phyloP scores from a whole-genome alignment of 2,888 invertebrate genomes.

The Argyresthia albistria region DNA sequence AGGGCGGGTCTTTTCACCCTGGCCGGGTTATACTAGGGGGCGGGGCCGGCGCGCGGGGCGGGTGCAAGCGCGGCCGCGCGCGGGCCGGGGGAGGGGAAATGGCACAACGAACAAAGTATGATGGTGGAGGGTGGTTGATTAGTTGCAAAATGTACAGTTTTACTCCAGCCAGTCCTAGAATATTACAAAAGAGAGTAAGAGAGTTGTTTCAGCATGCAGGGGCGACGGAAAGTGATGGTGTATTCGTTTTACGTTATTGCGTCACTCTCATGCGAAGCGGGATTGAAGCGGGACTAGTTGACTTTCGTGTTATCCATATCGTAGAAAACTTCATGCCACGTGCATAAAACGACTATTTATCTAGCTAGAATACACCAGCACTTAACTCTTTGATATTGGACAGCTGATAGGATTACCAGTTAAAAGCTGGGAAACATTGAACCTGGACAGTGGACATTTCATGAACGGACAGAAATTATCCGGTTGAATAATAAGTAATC shows the following conservation, averaged over 20 bases:
- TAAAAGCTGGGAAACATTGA: too few relatives aligned
- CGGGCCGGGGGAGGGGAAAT: conserved; percentile 63
- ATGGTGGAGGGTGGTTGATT: conserved; percentile 17
- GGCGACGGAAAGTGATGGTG: conserved; percentile 3
- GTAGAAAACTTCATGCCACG: neutral
- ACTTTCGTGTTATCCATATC: too few relatives aligned
- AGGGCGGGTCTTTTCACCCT: too few relatives aligned
- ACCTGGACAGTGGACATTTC: too few relatives aligned
- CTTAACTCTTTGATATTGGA: neutral
- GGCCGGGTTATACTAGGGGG: conserved; percentile 4
- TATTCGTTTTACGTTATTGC: neutral
- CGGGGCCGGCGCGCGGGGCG: conserved; percentile 28
- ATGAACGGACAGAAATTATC: too few relatives aligned
- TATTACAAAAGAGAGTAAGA: neutral
- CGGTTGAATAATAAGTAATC: too few relatives aligned
- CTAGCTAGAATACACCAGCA: conserved; percentile 5
- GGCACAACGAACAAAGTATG: conserved; percentile 63
- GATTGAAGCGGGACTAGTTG: too few relatives aligned
- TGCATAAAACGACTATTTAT: neutral
- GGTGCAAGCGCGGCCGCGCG: conserved; percentile 27
- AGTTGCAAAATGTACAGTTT: conserved; percentile 21
- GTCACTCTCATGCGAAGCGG: neutral
- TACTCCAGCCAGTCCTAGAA: conserved; percentile 68
- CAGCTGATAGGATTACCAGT: too few relatives aligned
- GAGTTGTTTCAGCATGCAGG: neutral